Percentiles rank a stretch among this genome's conserved stretches.
Evolutionary conservation across 2,113 vertebrate genomes (phyloP).

Genomic region (Phaethornis superciliosus): DNA sequence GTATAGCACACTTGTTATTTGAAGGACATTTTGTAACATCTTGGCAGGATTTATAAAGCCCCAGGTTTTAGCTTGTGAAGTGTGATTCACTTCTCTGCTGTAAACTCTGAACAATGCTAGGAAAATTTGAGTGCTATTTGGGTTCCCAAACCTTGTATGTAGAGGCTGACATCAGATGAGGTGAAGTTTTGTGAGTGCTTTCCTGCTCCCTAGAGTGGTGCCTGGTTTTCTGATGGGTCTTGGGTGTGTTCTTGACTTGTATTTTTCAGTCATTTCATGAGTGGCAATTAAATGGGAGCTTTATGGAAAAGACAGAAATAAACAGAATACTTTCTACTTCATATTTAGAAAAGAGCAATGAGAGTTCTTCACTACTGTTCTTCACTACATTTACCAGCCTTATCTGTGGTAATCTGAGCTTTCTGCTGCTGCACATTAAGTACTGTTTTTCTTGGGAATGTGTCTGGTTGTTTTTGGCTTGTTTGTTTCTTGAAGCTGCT

Average conservation of each 20-base stretch:
- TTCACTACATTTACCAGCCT: background rate
- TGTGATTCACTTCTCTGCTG: background rate
- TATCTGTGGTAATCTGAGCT: background rate
- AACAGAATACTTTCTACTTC: background rate
- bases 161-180: background rate
- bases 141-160: background rate
- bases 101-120: background rate
- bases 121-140: background rate
- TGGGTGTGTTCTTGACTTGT: background rate
- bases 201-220: background rate
- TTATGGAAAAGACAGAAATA: background rate
- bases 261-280: background rate
- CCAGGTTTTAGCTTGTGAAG: background rate
- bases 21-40: background rate
- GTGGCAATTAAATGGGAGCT: background rate
- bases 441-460: background rate
- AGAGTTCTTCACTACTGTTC: background rate
- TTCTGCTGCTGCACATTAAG: background rate
- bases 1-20: background rate
- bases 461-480: background rate
- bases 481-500: background rate
- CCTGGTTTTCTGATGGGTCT: rapidly evolving
- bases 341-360: background rate
- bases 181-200: background rate
- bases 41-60: background rate